These are phyloP conservation scores for Caprella mutica DNA, from an alignment of 2,888 invertebrate genomes.

Conservation along the genomic window DNA sequence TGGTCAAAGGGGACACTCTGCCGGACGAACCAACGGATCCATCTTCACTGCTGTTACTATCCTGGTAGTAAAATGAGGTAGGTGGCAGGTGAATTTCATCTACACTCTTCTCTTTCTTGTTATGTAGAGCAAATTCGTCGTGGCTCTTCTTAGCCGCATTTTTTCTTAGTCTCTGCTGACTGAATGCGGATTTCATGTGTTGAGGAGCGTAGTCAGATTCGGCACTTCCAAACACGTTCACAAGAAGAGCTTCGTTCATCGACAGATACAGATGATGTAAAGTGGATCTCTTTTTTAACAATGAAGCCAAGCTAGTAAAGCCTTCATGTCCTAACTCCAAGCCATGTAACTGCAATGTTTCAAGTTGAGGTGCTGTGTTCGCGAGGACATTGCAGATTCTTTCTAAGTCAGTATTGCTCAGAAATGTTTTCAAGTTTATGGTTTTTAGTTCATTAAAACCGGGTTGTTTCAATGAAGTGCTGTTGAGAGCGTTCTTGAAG, in stretches of 20 bases:
- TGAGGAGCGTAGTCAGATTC: conserved; percentile 9
- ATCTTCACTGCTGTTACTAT: background rate
- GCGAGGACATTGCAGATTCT: conserved; percentile 16
- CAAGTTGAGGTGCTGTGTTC: conserved; percentile 14
- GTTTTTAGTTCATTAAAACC: background rate
- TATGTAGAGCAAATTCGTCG: conserved; percentile 13
- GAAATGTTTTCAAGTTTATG: conserved; percentile 19
- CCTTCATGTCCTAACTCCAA: conserved; percentile 17
- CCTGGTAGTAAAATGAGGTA: background rate
- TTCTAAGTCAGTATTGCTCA: conserved; percentile 16
- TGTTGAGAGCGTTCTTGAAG: conserved; percentile 21
- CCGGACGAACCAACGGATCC: background rate
- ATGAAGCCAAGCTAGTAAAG: conserved; percentile 21
- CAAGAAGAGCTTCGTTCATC: conserved; percentile 22
- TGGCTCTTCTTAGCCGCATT: conserved; percentile 18
- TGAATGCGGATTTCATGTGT: conserved; percentile 8
- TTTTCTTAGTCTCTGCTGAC: conserved; percentile 8
- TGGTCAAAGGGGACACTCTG: background rate
- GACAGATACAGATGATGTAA: conserved; percentile 21
- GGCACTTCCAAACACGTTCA: conserved; percentile 9
- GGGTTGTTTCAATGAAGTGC: background rate
- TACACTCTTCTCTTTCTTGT: background rate
- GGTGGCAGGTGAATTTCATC: background rate
- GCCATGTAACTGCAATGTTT: conserved; percentile 22
- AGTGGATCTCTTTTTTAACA: conserved; percentile 18